A percentile compares a stretch with the other conserved stretches of the same genome.
phyloP scores from a whole-genome alignment of 1,140 invertebrate species.

The Dinoponera quadriceps region DNA sequence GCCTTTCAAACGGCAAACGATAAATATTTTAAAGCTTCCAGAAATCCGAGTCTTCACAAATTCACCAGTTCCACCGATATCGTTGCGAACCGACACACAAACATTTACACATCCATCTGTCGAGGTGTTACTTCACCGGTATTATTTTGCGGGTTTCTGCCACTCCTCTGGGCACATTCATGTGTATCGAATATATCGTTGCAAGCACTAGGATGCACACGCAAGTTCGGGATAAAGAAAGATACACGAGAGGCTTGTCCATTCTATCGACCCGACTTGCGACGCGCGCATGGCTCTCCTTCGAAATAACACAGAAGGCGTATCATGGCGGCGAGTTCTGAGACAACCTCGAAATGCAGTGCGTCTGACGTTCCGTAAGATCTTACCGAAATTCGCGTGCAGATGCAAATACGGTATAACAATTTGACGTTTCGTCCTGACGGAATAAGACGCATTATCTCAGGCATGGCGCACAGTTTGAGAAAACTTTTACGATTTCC shows the following conservation, averaged over 20 bases:
- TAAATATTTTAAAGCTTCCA: conserved; percentile 44
- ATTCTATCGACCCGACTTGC: conserved; percentile 80
- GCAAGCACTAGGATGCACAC: conserved; percentile 43
- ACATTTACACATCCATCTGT: conserved; percentile 30
- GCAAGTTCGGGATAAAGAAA: conserved; percentile 35
- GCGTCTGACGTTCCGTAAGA: background rate
- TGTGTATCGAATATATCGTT: background rate
- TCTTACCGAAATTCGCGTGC: conserved; percentile 1
- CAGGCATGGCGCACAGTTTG: background rate
- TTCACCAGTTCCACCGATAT: conserved; percentile 25
- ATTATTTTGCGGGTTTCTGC: background rate
- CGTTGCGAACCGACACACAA: conserved; percentile 20
- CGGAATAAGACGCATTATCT: background rate
- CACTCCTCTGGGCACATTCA: conserved; percentile 13
- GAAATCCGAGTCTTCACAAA: conserved; percentile 32
- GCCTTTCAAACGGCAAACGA: conserved; percentile 18
- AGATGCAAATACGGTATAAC: background rate
- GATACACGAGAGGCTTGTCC: conserved; percentile 62
- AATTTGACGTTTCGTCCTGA: background rate
- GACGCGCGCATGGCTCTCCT: conserved; percentile 78
- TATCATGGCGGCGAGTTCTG: conserved; percentile 74
- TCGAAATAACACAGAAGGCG: conserved; percentile 43
- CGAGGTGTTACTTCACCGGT: no score
- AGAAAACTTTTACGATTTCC: background rate
- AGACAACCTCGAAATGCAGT: conserved; percentile 10